A percentile compares a stretch with the other conserved stretches of the same genome.
phyloP scores from a whole-genome alignment of 2,113 vertebrate species.

The Malurus cyaneus region DNA sequence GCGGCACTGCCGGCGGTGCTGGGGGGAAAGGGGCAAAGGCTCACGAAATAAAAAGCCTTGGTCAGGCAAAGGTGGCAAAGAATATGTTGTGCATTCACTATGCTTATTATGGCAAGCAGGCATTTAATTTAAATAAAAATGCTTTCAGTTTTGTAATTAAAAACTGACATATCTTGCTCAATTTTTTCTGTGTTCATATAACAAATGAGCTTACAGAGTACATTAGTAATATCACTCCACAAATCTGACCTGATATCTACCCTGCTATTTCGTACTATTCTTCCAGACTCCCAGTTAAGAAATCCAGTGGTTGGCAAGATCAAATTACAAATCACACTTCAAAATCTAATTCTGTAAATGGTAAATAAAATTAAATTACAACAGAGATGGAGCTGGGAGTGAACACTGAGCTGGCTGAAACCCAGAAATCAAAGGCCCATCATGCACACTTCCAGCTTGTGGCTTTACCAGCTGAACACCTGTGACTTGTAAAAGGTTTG shows the following conservation, averaged over 20 bases:
- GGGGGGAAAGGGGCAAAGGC: not conserved
- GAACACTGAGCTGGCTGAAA: not conserved
- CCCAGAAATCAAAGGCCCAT: not conserved
- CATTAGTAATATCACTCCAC: not conserved
- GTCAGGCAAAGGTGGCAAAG: not conserved
- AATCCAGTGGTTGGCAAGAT: not conserved
- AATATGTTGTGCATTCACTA: not conserved
- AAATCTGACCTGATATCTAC: not conserved
- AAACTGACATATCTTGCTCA: not conserved
- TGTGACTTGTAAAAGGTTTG: not conserved
- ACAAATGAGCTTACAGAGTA: not conserved
- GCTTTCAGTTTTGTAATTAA: not conserved
- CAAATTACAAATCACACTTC: not conserved
- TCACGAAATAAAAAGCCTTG: not conserved
- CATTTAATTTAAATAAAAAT: not conserved
- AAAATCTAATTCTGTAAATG: not conserved
- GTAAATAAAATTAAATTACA: not conserved
- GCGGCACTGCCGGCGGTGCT: not conserved
- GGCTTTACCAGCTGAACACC: not conserved
- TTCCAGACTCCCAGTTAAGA: not conserved
- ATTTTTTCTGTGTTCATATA: fast-evolving
- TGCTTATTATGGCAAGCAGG: not conserved
- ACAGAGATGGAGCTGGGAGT: fast-evolving
- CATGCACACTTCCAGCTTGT: not conserved
- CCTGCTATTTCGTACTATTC: not conserved